phyloP scores from a whole-genome alignment of 2,113 vertebrate species.

The Gila orcuttii region DNA sequence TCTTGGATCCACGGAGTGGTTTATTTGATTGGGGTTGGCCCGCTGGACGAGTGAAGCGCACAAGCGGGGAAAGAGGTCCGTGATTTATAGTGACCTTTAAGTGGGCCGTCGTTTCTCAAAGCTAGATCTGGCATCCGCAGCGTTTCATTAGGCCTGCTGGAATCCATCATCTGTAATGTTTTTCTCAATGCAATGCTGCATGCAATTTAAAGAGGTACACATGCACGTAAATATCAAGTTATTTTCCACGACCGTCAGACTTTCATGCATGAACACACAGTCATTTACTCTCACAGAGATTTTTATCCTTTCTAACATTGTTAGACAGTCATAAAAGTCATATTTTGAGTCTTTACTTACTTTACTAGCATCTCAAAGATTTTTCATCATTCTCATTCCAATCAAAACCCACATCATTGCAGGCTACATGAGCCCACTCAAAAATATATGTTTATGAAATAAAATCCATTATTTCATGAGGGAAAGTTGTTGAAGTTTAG shows the following conservation, averaged over 20 bases:
- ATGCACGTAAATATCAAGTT: conserved; percentile 16
- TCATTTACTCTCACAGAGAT: conserved; percentile 13
- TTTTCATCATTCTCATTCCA: not conserved
- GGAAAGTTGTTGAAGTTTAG: not conserved
- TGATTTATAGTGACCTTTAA: conserved; percentile 76
- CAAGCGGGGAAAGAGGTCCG: conserved; percentile 38
- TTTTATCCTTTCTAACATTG: not conserved
- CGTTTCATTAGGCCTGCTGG: conserved; percentile 68
- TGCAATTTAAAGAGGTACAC: conserved; percentile 32
- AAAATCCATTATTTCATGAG: too few relatives aligned
- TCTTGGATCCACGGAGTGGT: not conserved
- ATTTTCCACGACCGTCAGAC: not conserved
- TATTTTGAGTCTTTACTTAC: not conserved
- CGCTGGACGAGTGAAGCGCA: conserved; percentile 26
- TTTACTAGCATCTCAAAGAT: too few relatives aligned
- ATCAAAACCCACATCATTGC: not conserved
- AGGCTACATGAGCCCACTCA: too few relatives aligned
- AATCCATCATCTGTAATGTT: conserved; percentile 66
- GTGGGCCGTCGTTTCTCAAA: conserved; percentile 61
- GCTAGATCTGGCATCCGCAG: conserved; percentile 58
- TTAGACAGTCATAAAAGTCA: not conserved
- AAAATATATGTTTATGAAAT: too few relatives aligned
- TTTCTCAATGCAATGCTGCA: conserved; percentile 41
- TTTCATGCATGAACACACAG: conserved; percentile 16
- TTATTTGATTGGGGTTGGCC: conserved; percentile 51